Evolutionary conservation across 2,113 vertebrate genomes (phyloP).

Genomic region (Cercocebus atys): DNA sequence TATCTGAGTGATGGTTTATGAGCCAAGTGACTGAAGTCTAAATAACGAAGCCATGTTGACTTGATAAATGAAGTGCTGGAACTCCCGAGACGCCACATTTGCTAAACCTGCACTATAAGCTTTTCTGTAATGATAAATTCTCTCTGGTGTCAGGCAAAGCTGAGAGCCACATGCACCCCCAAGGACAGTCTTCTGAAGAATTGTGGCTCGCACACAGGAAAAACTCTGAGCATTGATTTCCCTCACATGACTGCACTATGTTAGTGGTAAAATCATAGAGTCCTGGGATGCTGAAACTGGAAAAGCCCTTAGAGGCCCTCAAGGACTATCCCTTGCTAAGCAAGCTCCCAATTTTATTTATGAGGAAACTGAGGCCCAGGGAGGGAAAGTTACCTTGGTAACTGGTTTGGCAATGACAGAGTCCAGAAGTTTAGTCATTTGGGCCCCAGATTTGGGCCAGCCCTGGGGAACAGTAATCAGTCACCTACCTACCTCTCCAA

Average conservation of each 20-base stretch:
- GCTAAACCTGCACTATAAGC: slow-evolving; percentile 75
- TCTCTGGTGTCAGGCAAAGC: slow-evolving; percentile 44
- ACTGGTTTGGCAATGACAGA: not conserved
- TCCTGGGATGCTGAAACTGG: not conserved
- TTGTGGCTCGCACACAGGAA: not conserved
- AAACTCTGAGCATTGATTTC: slow-evolving; percentile 51
- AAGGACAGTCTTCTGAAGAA: slow-evolving; percentile 57
- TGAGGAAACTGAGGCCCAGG: slow-evolving; percentile 20
- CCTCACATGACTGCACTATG: not conserved
- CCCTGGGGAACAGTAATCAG: not conserved
- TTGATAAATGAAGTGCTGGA: slow-evolving; percentile 47
- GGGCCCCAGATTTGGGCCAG: not conserved
- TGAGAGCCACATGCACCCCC: not conserved
- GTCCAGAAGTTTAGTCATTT: not conserved
- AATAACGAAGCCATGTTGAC: slow-evolving; percentile 50
- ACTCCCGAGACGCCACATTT: not conserved
- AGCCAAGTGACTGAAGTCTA: slow-evolving; percentile 47
- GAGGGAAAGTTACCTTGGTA: not conserved
- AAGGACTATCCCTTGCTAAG: not conserved
- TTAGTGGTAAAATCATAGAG: not conserved
- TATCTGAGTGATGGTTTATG: slow-evolving; percentile 42
- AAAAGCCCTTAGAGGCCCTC: not conserved
- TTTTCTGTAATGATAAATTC: slow-evolving; percentile 70
- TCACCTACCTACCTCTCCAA: no score
- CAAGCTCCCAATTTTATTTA: not conserved